Conservation (phyloP, 2,888 invertebrate genomes). For the Arrhopalites spinosus region DNA sequence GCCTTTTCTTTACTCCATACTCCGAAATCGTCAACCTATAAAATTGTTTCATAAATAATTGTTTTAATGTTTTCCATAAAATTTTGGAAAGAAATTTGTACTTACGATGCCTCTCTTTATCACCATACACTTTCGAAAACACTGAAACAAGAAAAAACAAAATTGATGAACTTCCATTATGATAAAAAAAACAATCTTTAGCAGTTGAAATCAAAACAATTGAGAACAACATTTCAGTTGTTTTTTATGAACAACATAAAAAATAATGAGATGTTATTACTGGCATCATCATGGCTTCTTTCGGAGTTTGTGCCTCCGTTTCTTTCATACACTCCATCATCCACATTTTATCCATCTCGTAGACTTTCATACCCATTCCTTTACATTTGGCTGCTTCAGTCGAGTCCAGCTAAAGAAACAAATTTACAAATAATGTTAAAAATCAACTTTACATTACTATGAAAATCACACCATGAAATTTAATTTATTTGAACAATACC, state of each 20-base stretch:
- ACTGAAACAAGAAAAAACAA: constrained; percentile 19
- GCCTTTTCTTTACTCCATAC: constrained; percentile 22
- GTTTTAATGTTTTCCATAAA: neutral
- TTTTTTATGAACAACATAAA: neutral
- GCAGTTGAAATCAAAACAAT: neutral
- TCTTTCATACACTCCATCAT: constrained; percentile 37
- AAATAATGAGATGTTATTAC: constrained; percentile 15
- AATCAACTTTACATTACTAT: too few relatives aligned
- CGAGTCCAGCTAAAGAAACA: neutral
- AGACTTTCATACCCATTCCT: constrained; percentile 34
- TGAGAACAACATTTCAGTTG: neutral
- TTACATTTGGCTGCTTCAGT: constrained; percentile 11
- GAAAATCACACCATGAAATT: too few relatives aligned
- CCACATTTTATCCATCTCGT: constrained; percentile 34
- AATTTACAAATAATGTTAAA: too few relatives aligned
- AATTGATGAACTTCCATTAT: neutral
- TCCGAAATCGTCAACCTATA: constrained; percentile 27
- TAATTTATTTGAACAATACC: too few relatives aligned
- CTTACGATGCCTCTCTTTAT: constrained; percentile 33
- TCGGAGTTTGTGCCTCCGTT: constrained; percentile 28
- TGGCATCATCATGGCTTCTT: constrained; percentile 35
- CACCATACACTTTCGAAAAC: constrained; percentile 37
- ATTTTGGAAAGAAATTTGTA: neutral
- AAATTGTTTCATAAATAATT: too few relatives aligned
- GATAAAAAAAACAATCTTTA: neutral